Conservation (phyloP, 2,888 invertebrate species). For the Lochmaea crataegi region DNA sequence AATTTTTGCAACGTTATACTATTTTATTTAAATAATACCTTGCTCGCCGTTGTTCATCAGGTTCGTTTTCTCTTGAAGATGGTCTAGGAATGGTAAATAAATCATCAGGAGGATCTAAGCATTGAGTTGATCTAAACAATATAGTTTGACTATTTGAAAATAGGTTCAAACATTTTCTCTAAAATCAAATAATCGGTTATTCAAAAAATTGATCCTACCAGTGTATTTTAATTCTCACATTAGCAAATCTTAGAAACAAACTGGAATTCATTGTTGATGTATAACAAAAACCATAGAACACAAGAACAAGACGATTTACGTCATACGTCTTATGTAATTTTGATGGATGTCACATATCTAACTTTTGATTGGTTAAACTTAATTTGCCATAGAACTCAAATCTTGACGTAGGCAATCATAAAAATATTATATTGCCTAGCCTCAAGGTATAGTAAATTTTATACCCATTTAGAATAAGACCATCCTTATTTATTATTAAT, state of each 20-base stretch:
- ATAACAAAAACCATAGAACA: neutral
- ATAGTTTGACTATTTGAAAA: slow-evolving; percentile 8
- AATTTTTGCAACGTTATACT: neutral
- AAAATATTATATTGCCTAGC: neutral
- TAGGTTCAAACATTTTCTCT: slow-evolving; percentile 23
- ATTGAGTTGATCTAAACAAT: slow-evolving; percentile 43
- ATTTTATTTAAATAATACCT: slow-evolving; percentile 49
- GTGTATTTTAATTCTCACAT: neutral
- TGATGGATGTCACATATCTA: neutral
- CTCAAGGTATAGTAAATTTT: too few relatives aligned
- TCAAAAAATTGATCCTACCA: neutral
- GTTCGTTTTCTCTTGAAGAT: slow-evolving; percentile 55
- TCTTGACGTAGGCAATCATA: neutral
- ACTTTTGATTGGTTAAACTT: neutral
- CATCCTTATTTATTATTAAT: too few relatives aligned
- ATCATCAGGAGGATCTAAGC: slow-evolving; percentile 58
- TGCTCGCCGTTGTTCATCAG: slow-evolving; percentile 56
- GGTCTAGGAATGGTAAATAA: slow-evolving; percentile 55
- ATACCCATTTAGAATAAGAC: too few relatives aligned
- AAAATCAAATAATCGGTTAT: slow-evolving; percentile 15
- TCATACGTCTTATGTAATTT: neutral
- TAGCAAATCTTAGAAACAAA: neutral
- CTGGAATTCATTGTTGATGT: slow-evolving; percentile 4
- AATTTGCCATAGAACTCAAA: too few relatives aligned
- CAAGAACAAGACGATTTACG: too few relatives aligned